phyloP scores from a whole-genome alignment of 2,113 vertebrate genomes.

The Ceratotherium simum region DNA sequence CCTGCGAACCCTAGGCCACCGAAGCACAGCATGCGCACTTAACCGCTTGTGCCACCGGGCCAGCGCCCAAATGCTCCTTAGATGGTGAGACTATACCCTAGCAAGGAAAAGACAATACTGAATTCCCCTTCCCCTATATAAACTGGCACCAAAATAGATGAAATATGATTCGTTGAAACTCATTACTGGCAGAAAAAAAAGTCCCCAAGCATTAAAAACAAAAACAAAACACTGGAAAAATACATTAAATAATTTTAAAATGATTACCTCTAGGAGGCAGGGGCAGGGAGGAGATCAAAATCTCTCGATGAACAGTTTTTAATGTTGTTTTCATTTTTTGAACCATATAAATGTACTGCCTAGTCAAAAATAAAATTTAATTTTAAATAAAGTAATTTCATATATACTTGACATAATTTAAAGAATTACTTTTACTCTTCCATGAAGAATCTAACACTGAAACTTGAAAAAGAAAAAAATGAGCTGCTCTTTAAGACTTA shows the following conservation, averaged over 20 bases:
- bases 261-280: neutral
- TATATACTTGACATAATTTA: neutral
- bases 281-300: neutral
- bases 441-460: neutral
- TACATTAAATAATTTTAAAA: neutral
- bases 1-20: too few relatives aligned
- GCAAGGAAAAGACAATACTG: neutral
- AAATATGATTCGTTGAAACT: neutral
- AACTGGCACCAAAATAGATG: neutral
- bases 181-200: neutral
- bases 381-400: conserved; percentile 39
- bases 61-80: neutral
- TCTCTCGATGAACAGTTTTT: neutral
- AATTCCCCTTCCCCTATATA: neutral
- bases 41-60: too few relatives aligned
- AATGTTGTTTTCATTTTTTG: neutral
- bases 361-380: conserved; percentile 7
- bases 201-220: neutral
- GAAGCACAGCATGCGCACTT: too few relatives aligned
- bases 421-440: neutral
- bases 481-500: neutral
- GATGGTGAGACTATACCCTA: neutral
- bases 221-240: neutral
- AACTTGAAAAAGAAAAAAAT: neutral
- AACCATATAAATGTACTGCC: neutral